Base-by-base conservation (phyloP, 2,797 vertebrate genomes). In the Microcaecilia unicolor region DNA sequence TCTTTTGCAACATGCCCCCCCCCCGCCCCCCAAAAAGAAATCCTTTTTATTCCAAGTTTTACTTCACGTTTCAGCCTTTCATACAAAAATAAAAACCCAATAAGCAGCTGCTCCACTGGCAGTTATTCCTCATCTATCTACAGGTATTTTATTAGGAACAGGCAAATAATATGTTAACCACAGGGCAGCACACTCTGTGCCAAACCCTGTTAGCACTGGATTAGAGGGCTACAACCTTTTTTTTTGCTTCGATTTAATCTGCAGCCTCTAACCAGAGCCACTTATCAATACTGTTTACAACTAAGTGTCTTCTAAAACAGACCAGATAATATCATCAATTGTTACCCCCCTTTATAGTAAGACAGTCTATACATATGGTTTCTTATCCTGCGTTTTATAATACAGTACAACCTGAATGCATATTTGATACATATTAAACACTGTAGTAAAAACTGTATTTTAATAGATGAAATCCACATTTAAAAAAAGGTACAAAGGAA, bases 81-180 rank as follows among this genome's bases (percentile, higher is more conserved):
- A 60, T 81, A 78, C 52, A 82, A 78, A 79, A 79, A 76, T 75
- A 75, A 6, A 78, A 27, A 55, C 66, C 63, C 55, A 45, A 17
- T 61, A 51, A 61, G 37, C 64, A 61, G 58, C 41, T 48, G 14
- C 43, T 25, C 16, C 53, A 44, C 44, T 51, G 51, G 61, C 58
- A 35, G 41, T 31, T 47, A 48, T 33, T 32, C 26, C 44, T 34
- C 44, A 54, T 30, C 55, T 70, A 72, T 71, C 59, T 78, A 74
- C 61, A 76, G 69, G 46, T 46, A 49, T 48, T 46, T 25, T 47
- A 17, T 57, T 37, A 39, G 33, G 47, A 61, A 56, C 34, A 48
- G 60, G 49, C 32, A 29, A n/a, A n/a, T n/a, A n/a, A n/a, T n/a
- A n/a, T n/a, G n/a, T n/a, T n/a, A n/a, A n/a, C n/a, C n/a, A n/a